These are phyloP conservation scores for Setophaga petechia DNA, from an alignment of 2,113 vertebrate species.

Conservation along the genomic window DNA sequence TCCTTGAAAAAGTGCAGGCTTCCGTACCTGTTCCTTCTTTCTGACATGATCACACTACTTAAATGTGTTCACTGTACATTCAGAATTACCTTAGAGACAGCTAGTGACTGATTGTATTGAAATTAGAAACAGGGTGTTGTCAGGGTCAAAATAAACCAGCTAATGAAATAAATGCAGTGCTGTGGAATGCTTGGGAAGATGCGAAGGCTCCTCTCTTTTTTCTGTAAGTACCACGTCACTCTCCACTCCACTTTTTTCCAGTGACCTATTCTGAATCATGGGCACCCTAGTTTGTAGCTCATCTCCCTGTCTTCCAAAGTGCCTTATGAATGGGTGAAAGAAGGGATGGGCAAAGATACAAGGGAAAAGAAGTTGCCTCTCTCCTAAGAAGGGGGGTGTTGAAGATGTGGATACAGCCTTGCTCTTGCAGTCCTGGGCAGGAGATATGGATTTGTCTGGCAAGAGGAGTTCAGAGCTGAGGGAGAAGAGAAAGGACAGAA, in stretches of 20 bases:
- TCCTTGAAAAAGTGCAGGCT: not conserved
- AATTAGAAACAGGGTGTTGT: not conserved
- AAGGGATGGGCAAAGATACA: not conserved
- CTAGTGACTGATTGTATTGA: not conserved
- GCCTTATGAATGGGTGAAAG: not conserved
- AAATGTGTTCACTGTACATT: not conserved
- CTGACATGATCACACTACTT: not conserved
- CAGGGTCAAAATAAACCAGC: not conserved
- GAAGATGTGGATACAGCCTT: not conserved
- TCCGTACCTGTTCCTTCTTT: not conserved
- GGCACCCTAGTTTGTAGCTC: not conserved
- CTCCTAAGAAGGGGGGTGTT: not conserved
- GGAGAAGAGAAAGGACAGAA: not conserved
- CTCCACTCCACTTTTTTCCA: not conserved
- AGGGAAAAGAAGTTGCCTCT: not conserved
- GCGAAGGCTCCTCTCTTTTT: not conserved
- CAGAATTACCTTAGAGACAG: not conserved
- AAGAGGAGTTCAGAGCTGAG: not conserved
- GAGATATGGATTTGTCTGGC: not conserved
- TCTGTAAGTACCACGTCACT: not conserved
- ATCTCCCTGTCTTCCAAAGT: not conserved
- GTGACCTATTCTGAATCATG: not conserved
- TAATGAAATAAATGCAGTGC: not conserved
- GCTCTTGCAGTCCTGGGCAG: not conserved
- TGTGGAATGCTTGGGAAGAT: not conserved